phyloP scores from a whole-genome alignment of 30 jellyfish, hydroid and myxozoan genomes.

The Turritopsis dohrnii region DNA sequence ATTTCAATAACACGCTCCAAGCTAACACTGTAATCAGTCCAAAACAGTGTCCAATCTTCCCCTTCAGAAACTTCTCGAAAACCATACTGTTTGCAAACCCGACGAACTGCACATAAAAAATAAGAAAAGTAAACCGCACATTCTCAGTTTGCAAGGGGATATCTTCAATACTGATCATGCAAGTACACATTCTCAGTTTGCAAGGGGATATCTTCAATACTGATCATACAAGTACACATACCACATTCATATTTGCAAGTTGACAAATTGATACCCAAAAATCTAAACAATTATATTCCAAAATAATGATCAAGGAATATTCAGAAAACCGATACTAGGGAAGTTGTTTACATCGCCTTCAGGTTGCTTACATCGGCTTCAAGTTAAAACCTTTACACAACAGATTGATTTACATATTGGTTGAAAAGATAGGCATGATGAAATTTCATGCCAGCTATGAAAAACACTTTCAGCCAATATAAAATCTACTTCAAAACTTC shows the following conservation, averaged over 20 bases:
- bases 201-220: conserved; percentile 1
- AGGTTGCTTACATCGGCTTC: too few relatives aligned
- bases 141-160: neutral
- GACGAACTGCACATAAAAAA: conserved; percentile 42
- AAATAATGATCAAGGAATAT: neutral
- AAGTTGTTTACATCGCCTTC: too few relatives aligned
- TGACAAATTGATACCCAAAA: conserved; percentile 60
- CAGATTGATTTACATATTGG: too few relatives aligned
- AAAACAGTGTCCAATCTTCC: conserved; percentile 75
- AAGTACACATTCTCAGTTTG: neutral
- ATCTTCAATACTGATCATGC: too few relatives aligned
- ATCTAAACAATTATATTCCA: conserved; percentile 18
- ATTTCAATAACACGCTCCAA: conserved; percentile 87
- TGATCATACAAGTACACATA: conserved; percentile 27
- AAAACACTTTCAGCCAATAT: too few relatives aligned
- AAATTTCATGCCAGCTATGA: too few relatives aligned
- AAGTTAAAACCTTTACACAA: too few relatives aligned
- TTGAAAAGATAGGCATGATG: too few relatives aligned
- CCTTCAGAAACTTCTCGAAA: conserved; percentile 83
- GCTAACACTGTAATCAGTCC: conserved; percentile 95
- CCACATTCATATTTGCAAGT: conserved; percentile 96
- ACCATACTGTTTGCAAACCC: conserved; percentile 71
- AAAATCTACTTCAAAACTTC: too few relatives aligned
- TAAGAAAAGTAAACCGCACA: neutral
- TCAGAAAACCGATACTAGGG: neutral